Evolutionary conservation across 30 jellyfish, hydroid and myxozoan species (phyloP), one percentile per base, ranked within the genome.

Genomic region (Hydractinia symbiolongicarpus): DNA sequence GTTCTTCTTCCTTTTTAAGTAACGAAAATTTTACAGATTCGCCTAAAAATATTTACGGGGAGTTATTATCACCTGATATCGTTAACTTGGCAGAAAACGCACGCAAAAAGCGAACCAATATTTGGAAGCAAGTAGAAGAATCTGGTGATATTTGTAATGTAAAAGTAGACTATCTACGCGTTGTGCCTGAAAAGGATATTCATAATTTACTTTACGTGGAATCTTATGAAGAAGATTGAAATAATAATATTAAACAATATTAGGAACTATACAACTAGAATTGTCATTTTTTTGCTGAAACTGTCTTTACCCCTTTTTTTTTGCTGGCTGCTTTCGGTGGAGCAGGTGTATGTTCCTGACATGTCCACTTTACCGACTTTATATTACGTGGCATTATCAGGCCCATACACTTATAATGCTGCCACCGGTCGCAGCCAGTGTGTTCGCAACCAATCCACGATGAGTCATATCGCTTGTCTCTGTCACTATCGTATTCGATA

Each of bases 371-470:
- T 67, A 67, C 77, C 77, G 77, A 67, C 77, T 67, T 20, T 8
- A 67, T 44, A 44, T 67, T 13, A 9, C 44, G 13, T 19, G 8
- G 8, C 49, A 67, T 13, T 20, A 20, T 19, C 49, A 67, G 49
- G 10, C 77, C 77, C 49, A 67, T 20, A 67, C 77, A 67, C 44
- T 67, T 67, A 20, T 8, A 9, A 67, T 67, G 77, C 44, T 67
- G 77, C 77, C 77, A 67, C 49, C 49, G 13, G 13, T 67, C 49
- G 77, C 77, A 67, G 19, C 44, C 19, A 8, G 8, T 20, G 49
- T 9, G 10, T 10, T 67, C 77, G 77, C 77, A 67, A 67, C 77
- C 77, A 67, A 67, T 67, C 77, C 77, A 67, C 10, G 10, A 9
- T 67, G 77, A 67, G 49, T 67, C 77, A 20, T 9, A 67, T 19